Conservation (phyloP, 1,140 invertebrate species). For the Eueides isabella region DNA sequence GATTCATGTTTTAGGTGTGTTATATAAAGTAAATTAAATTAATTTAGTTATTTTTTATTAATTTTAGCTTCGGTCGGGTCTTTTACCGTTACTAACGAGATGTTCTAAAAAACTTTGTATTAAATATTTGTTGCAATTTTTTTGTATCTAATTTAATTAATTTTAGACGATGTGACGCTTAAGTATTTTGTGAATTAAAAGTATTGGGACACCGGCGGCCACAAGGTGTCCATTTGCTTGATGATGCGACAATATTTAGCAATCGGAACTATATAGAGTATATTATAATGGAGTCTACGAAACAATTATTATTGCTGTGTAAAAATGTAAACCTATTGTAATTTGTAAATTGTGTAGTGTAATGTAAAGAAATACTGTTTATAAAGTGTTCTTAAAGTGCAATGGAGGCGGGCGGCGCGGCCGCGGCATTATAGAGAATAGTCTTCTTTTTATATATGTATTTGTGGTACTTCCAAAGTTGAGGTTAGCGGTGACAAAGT, state of each 20-base stretch:
- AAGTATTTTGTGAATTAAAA: slow-evolving; percentile 61
- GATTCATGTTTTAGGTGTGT: slow-evolving; percentile 51
- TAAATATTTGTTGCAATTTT: slow-evolving; percentile 54
- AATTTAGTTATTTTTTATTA: slow-evolving; percentile 58
- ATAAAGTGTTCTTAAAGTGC: slow-evolving; percentile 80
- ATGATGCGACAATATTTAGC: slow-evolving; percentile 81
- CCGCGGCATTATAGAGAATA: background rate
- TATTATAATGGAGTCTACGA: slow-evolving; percentile 76
- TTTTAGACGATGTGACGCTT: slow-evolving; percentile 47
- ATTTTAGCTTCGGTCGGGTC: slow-evolving; percentile 44
- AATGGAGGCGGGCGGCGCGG: slow-evolving; percentile 47
- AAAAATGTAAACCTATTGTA: slow-evolving; percentile 81
- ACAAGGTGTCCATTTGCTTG: slow-evolving; percentile 69
- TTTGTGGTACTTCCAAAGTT: background rate
- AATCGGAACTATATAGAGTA: slow-evolving; percentile 75
- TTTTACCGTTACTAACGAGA: slow-evolving; percentile 62
- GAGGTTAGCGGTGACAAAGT: too few relatives aligned
- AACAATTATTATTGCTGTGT: slow-evolving; percentile 80
- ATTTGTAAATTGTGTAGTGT: slow-evolving; percentile 81
- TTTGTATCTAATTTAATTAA: slow-evolving; percentile 50
- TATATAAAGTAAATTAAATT: slow-evolving; percentile 49
- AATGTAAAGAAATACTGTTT: slow-evolving; percentile 77
- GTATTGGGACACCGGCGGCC: slow-evolving; percentile 57
- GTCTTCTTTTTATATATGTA: too few relatives aligned
- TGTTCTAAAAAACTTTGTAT: slow-evolving; percentile 61